Evolutionary conservation across 2,113 vertebrate species (phyloP).

Genomic region (Atlantisia rogersi): DNA sequence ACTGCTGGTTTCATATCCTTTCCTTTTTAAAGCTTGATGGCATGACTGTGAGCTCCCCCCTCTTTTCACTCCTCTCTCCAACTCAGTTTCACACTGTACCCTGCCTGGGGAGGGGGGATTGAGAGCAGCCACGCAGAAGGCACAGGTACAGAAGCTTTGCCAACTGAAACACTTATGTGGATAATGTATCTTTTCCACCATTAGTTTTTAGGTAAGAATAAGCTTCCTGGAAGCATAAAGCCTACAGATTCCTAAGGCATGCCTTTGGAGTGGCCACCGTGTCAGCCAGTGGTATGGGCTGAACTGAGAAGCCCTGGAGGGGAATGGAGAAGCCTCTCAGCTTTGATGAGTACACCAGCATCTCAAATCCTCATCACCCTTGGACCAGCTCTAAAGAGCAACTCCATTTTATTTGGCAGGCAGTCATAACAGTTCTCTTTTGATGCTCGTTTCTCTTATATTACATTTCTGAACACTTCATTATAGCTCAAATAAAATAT

Average conservation of each 20-base stretch:
- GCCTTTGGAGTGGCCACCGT: not conserved
- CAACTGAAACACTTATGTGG: not conserved
- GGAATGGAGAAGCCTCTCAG: not conserved
- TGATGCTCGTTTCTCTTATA: conserved; percentile 40
- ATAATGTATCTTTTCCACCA: not conserved
- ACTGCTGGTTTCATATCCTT: not conserved
- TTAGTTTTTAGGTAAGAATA: not conserved
- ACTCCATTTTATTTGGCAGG: conserved; percentile 4
- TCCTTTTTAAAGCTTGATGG: not conserved
- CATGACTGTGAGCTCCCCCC: not conserved
- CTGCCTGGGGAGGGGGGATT: not conserved
- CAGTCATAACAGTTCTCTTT: conserved; percentile 4
- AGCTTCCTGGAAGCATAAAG: not conserved
- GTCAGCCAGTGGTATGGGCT: not conserved
- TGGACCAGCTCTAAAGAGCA: not conserved
- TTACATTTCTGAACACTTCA: conserved; percentile 41
- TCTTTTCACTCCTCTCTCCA: not conserved
- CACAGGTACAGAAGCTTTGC: not conserved
- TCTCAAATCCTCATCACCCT: not conserved
- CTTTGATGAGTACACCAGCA: not conserved
- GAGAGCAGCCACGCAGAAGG: not conserved
- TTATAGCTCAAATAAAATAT: conserved; percentile 51
- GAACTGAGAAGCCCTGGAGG: not conserved
- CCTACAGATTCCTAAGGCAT: not conserved
- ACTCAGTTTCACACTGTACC: not conserved